Conservation (phyloP, 30 jellyfish, hydroid and myxozoan genomes). For the Chrysaora quinquecirrha region DNA sequence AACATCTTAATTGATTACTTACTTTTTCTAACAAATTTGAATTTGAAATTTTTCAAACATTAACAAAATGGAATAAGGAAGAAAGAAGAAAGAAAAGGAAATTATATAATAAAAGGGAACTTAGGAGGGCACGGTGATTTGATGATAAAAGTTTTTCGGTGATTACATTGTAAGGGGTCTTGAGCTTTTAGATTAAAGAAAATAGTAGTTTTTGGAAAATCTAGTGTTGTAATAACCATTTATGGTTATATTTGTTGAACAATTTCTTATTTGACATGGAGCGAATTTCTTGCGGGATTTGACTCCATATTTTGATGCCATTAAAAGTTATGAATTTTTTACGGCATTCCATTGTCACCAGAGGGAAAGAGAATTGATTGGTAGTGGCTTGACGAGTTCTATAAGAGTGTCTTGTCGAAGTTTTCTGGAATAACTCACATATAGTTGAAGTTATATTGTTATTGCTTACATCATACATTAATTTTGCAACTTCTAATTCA, state of each 20-base stretch:
- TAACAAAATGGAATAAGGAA: too few species aligned
- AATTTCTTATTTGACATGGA: neutral
- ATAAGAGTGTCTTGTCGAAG: neutral
- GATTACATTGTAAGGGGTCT: too few species aligned
- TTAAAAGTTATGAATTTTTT: conserved; percentile 12
- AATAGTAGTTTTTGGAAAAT: neutral
- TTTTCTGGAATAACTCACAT: neutral
- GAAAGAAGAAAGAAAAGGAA: too few species aligned
- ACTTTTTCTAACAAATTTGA: too few species aligned
- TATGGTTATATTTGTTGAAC: neutral
- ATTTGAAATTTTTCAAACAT: too few species aligned
- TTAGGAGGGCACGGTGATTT: too few species aligned
- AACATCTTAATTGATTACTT: too few species aligned
- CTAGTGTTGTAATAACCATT: neutral
- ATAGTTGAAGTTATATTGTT: neutral
- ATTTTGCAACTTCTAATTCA: conserved; percentile 12
- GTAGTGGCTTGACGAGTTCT: conserved; percentile 17
- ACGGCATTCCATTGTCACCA: conserved; percentile 15
- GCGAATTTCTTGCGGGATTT: conserved; percentile 6
- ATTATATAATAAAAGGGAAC: too few species aligned
- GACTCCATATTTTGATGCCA: conserved; percentile 24
- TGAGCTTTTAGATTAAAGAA: too few species aligned
- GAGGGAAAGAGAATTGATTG: conserved; percentile 16
- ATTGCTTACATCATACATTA: neutral
- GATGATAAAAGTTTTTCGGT: too few species aligned